Conservation (phyloP, 2,888 invertebrate species). For the Hirtodrosophila cameraria region DNA sequence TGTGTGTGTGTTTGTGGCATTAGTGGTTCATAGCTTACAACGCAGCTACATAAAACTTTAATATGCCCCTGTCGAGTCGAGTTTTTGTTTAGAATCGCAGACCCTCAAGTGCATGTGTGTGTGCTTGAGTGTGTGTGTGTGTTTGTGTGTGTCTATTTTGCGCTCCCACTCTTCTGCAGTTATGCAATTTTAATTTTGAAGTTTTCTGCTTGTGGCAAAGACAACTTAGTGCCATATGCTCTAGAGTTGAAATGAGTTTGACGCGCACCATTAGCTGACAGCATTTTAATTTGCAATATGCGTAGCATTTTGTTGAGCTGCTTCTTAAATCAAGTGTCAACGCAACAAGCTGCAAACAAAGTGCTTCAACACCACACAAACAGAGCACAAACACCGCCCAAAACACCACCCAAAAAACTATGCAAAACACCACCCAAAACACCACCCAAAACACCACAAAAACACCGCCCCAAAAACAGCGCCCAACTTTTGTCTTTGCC, state of each 20-base stretch:
- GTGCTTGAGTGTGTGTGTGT: slow-evolving; percentile 3
- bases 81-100: slow-evolving; percentile 32
- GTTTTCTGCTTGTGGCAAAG: slow-evolving; percentile 38
- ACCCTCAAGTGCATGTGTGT: slow-evolving; percentile 39
- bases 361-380: background rate
- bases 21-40: slow-evolving; percentile 38
- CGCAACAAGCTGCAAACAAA: background rate
- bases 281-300: slow-evolving; percentile 63
- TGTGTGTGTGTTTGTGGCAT: slow-evolving; percentile 23
- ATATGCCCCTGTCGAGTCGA: slow-evolving; percentile 53
- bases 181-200: slow-evolving; percentile 75
- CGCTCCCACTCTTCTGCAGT: slow-evolving; percentile 38
- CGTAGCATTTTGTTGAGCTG: slow-evolving; percentile 16
- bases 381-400: no score
- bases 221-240: slow-evolving; percentile 35
- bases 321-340: slow-evolving; percentile 43
- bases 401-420: no score
- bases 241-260: slow-evolving; percentile 53
- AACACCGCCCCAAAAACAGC: no score
- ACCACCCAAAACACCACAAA: no score
- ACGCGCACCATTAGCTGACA: slow-evolving; percentile 58
- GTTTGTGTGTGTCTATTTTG: slow-evolving; percentile 17
- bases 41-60: slow-evolving; percentile 59
- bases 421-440: no score
- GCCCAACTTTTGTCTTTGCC: slow-evolving; percentile 17